Conservation (phyloP, 1,140 invertebrate species). For the Drosophila bocqueti region DNA sequence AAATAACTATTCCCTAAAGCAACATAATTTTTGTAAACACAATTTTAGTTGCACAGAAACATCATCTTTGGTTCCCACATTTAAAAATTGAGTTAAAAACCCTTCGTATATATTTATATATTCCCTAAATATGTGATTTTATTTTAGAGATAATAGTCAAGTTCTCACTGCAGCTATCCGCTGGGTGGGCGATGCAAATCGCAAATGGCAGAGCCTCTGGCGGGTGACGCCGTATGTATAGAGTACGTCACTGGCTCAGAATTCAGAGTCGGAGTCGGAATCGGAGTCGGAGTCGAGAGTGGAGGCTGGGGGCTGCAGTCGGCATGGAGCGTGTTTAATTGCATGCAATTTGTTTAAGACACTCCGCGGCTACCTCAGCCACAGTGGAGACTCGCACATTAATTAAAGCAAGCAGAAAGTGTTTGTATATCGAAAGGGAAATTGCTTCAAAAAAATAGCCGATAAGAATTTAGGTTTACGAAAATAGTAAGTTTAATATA, state of each 20-base stretch:
- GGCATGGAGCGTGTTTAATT: conserved; percentile 77
- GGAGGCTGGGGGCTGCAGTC: conserved; percentile 8
- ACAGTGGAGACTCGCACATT: conserved; percentile 22
- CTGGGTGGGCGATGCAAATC: conserved; percentile 59
- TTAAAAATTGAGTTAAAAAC: neutral
- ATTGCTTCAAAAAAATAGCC: neutral
- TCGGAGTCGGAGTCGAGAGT: neutral
- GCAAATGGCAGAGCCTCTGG: conserved; percentile 47
- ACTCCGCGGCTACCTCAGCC: conserved; percentile 61
- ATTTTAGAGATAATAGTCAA: neutral
- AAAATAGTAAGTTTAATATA: no score
- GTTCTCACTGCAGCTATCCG: neutral
- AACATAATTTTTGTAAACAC: neutral
- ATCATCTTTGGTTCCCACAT: neutral
- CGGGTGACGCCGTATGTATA: conserved; percentile 21
- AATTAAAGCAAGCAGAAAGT: neutral
- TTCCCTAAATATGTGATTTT: neutral
- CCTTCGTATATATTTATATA: neutral
- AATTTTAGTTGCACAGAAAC: neutral
- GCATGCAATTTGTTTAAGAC: conserved; percentile 79
- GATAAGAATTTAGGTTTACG: no score
- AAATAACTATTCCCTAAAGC: no score
- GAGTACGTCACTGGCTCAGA: conserved; percentile 11
- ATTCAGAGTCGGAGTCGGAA: neutral
- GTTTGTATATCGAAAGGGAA: neutral